These are phyloP conservation scores for Cherax quadricarinatus DNA, from an alignment of 1,140 invertebrate genomes.

Conservation along the genomic window DNA sequence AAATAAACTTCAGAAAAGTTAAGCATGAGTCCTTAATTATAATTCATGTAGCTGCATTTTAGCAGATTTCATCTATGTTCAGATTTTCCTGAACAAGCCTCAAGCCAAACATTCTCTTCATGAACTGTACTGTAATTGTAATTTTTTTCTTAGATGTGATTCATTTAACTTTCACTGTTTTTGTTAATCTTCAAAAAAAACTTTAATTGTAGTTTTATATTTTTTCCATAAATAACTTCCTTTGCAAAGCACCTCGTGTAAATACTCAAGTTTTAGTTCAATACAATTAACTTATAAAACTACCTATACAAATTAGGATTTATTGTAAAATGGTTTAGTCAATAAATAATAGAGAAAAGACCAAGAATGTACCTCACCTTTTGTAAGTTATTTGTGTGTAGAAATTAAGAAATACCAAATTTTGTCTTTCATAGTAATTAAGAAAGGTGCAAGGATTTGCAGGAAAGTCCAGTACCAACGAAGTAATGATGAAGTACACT, in stretches of 20 bases:
- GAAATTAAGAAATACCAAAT: no score
- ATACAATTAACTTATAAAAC: constrained; percentile 29
- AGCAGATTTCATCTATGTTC: constrained; percentile 53
- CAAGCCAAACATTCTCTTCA: constrained; percentile 23
- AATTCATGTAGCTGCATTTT: constrained; percentile 56
- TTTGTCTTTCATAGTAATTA: no score
- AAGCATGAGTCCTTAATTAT: constrained; percentile 19
- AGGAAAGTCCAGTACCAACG: no score
- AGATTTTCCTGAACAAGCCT: constrained; percentile 66
- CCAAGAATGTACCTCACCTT: neutral
- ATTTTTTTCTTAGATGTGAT: constrained; percentile 4
- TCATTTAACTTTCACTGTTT: constrained; percentile 7
- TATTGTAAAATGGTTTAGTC: constrained; percentile 29
- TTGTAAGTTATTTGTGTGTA: neutral
- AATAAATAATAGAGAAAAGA: constrained; percentile 48
- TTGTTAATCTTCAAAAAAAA: neutral
- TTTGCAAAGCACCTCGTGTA: constrained; percentile 24
- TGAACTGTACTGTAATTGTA: constrained; percentile 18
- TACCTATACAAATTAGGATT: neutral
- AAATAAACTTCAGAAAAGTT: constrained; percentile 17
- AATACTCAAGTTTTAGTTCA: constrained; percentile 45
- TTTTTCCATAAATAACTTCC: neutral
- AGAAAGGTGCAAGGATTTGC: no score
- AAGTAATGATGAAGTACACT: no score
- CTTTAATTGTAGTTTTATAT: constrained; percentile 23